A percentile compares a stretch with the other conserved stretches of the same genome.
phyloP scores from a whole-genome alignment of 2,797 vertebrate species.

The Aeoliscus strigatus region DNA sequence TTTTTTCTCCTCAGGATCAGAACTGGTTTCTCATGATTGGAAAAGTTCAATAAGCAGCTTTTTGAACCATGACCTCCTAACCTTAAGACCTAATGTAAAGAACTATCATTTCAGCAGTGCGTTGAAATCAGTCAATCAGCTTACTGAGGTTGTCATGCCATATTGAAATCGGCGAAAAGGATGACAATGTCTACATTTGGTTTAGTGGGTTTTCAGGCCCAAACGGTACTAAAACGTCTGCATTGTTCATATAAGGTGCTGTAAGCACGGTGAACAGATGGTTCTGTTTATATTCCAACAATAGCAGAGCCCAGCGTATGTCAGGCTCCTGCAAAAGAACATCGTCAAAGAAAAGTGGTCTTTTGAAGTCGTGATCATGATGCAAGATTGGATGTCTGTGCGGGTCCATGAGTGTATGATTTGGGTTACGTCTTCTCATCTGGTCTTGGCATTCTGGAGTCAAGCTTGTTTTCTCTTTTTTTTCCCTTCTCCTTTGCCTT shows the following conservation, averaged over 20 bases:
- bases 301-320: conserved; percentile 17
- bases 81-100: no score
- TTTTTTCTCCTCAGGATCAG: no score
- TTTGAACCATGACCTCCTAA: no score
- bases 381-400: conserved; percentile 32
- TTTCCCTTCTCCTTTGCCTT: conserved; percentile 61
- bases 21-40: no score
- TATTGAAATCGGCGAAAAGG: no score
- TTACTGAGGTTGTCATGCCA: no score
- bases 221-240: conserved; percentile 10
- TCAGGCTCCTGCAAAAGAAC: conserved; percentile 30
- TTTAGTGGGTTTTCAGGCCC: no score
- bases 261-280: conserved; percentile 34
- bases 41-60: no score
- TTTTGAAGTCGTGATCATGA: conserved; percentile 57
- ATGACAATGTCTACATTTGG: no score
- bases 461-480: conserved; percentile 62
- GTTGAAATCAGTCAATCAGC: no score
- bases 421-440: conserved; percentile 70
- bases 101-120: no score
- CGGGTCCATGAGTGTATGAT: conserved; percentile 37
- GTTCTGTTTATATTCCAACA: conserved; percentile 35
- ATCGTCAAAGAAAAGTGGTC: conserved; percentile 31
- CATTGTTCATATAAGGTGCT: conserved; percentile 20
- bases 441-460: conserved; percentile 68